Base-by-base conservation (phyloP, 2,888 invertebrate species). In the Hesperia comma region DNA sequence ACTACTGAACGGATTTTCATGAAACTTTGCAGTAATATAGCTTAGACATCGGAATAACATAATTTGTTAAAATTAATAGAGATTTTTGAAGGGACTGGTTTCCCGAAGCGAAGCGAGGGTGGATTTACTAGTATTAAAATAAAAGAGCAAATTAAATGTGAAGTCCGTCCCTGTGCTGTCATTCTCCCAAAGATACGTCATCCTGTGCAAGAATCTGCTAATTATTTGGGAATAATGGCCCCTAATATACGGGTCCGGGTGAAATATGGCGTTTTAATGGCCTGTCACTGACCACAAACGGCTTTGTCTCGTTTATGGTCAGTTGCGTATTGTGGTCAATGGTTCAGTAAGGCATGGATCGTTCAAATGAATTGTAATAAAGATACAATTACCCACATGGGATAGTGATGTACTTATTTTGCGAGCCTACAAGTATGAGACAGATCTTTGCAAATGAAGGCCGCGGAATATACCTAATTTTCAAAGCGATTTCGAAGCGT, bases 241-340 rank as follows among this genome's bases (percentile, higher is more conserved):
- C 68, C 61, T 78, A 83, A 86, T 85, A 85, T 86, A 86, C 86
- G 81, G 79, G 73, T 71, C 62, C 70, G 74, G 75, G 73, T 75
- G 79, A 87, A 80, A 78, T 82, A 86, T 85, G 77, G 84, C 54
- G 75, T 74, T 87, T 86, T 88, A 80, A 82, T 82, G 79, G 75
- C 74, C 75, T 75, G 75, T 84, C 83, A 75, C 74, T 78, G 71
- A 77, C 83, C 84, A 81, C 85, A 85, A 83, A 80, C 74, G 78
- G 69, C 61, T 75, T 66, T 69, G 67, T 70, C 73, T 74, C 70
- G 73, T 67, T 69, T 71, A 54, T 60, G 57, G 51, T 37, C 64
- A 61, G 61, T 51, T 46, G 61, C 49, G 73, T 70, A 72, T 70
- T 74, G 69, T 63, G 71, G 70, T 70, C 69, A 56, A 57, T 70